Conservation (phyloP, 2,888 invertebrate genomes). For the Cataglyphis albicans region DNA sequence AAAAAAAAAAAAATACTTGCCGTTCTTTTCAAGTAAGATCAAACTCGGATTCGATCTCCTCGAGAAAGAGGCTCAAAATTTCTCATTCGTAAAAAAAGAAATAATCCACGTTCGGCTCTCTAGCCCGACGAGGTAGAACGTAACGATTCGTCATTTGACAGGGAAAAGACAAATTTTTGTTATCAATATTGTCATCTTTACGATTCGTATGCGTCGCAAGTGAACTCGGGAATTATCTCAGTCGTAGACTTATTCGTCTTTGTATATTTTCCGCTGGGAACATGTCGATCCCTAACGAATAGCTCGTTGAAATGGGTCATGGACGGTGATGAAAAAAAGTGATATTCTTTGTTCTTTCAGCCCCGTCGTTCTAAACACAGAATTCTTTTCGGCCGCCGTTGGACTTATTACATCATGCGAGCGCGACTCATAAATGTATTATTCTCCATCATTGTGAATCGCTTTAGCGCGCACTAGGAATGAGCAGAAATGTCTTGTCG, state of each 20-base stretch:
- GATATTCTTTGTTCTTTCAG: background rate
- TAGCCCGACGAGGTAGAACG: background rate
- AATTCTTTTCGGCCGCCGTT: background rate
- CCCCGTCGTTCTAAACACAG: background rate
- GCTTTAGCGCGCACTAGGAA: conserved; percentile 9
- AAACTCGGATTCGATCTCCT: conserved; percentile 21
- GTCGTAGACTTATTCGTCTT: conserved; percentile 11
- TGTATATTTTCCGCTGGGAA: conserved; percentile 2
- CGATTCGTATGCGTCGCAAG: conserved; percentile 23
- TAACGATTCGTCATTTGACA: background rate
- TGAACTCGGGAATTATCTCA: conserved; percentile 20
- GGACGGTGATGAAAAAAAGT: conserved; percentile 4
- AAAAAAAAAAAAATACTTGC: conserved; percentile 42
- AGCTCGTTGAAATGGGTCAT: conserved; percentile 9
- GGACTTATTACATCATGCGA: background rate
- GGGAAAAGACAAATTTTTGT: background rate
- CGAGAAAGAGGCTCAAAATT: conserved; percentile 12
- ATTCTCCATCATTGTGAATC: conserved; percentile 12
- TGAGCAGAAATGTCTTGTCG: background rate
- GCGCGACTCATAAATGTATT: conserved; percentile 17
- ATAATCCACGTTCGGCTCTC: conserved; percentile 13
- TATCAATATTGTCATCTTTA: conserved; percentile 37
- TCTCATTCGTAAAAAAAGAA: background rate
- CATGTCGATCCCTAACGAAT: background rate
- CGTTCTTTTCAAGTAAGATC: conserved; percentile 17